phyloP scores from a whole-genome alignment of 2,888 invertebrate species.

The Xanthia togata region DNA sequence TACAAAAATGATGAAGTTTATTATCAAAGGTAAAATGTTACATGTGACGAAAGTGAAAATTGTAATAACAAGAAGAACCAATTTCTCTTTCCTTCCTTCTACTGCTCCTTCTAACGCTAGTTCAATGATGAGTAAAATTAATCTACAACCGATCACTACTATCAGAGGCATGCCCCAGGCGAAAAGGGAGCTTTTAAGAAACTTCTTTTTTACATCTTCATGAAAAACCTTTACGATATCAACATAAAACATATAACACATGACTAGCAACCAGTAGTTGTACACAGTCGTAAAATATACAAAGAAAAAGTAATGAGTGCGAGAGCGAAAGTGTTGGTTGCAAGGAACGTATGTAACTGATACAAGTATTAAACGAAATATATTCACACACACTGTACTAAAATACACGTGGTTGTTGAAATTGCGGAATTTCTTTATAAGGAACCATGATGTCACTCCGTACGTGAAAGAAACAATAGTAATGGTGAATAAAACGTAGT shows the following conservation, averaged over 20 bases:
- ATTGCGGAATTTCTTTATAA: constrained; percentile 28
- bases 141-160: not conserved
- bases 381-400: constrained; percentile 16
- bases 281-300: not conserved
- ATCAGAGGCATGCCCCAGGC: constrained; percentile 13
- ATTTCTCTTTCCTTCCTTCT: too few relatives aligned
- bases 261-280: constrained; percentile 31
- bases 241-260: constrained; percentile 29
- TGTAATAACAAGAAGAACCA: too few relatives aligned
- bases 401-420: constrained; percentile 34
- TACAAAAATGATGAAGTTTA: constrained; percentile 4
- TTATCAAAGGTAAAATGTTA: not conserved
- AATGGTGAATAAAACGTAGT: not conserved
- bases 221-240: constrained; percentile 22
- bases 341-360: not conserved
- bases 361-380: constrained; percentile 22
- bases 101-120: not conserved
- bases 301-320: not conserved
- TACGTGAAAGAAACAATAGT: constrained; percentile 11
- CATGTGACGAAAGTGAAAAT: not conserved
- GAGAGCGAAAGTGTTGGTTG: not conserved
- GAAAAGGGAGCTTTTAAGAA: constrained; percentile 3
- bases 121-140: not conserved
- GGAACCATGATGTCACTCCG: constrained; percentile 31
- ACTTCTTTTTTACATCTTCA: constrained; percentile 1